Base-by-base conservation (phyloP, 2,888 invertebrate species). In the Steinernema hermaphroditum region DNA sequence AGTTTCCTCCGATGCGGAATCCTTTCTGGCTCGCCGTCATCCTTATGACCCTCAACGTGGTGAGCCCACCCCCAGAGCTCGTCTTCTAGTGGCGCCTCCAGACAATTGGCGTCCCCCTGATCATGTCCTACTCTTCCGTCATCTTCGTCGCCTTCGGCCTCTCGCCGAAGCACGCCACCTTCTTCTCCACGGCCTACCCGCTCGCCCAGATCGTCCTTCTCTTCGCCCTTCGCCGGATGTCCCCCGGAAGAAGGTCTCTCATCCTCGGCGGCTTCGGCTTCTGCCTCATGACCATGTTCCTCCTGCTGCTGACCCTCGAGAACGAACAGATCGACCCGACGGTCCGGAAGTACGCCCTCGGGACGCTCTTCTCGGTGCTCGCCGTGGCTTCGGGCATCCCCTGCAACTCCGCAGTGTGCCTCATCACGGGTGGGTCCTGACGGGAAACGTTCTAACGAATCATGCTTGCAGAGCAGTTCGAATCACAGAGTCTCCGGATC, bases 11-110 rank as follows among this genome's bases (percentile, higher is more conserved):
- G 41, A 68, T 70, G 74, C 62, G 49, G 46, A 75, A 74, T 44
- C 74, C 74, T 4, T 41, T 43, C 16, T 74, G 62, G 49, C 27
- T 74, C n/a, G 74, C 74, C n/a, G 70, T 74, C 37, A 43, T 44
- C n/a, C 68, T 74, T 2, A 74, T 74, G 74, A 27, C 34, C 8
- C 37, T 74, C 19, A 74, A 74, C 75, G 74, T 75, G 72, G 73
- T 73, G 16, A 19, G 73, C 29, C 14, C 12, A 27, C 37, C 12
- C 6, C 24, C 6, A 9, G 12, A 37, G 29, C 22, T 19, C 57
- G 12, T 62, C 22, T 50, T 24, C 19, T 54, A n/a, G n/a, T n/a
- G n/a, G n/a, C n/a, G n/a, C n/a, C n/a, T 73, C 37, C 29, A 73
- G 73, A 41, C 74, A 12, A 74, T 74, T 32, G 74, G 74, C 0